Base-by-base conservation (phyloP, 2,113 vertebrate species). In the Coracopsis vasa region DNA sequence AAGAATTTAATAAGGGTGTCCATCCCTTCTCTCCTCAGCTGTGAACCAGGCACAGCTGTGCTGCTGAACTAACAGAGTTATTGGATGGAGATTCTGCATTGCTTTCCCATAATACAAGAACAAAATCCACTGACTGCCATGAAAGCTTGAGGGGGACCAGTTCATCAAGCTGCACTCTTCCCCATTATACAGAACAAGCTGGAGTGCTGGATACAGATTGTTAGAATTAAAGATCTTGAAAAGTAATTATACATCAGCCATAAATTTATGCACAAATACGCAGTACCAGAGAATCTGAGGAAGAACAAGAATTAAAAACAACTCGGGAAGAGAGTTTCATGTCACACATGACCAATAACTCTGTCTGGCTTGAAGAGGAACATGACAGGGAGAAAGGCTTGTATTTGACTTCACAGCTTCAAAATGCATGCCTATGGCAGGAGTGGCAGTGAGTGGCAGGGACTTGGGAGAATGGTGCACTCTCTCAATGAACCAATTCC, bases 401-500 rank as follows among this genome's bases (percentile, higher is more conserved):
- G 31, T 60, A 58, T 94, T 94, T 23, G 48, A 92, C 45, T 67
- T 75, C 58, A 94, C 45, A 86, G 35, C 39, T 94, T 92, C 81
- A 93, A 92, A 96, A 94, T 16, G 48, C 4, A 5, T 8, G 12
- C 51, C 70, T 13, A 39, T 24, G 29, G 92, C 72, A 58, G 56
- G 6, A 58, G 21, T 58, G 33, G 54, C 31, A 74, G 51, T 37
- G 61, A 81, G 39, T 2, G 41, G 58, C 72, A 78, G 44, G 88
- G 81, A 84, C n/a, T 44, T 91, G 84, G 86, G 75, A 78, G 61
- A 85, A 94, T 5, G 45, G 77, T 77, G 77, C 80, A 96, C 96
- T 73, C 37, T 95, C 94, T 84, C 94, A 90, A 64, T 69, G 90
- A 96, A 92, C 86, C 94, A 67, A 85, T 92, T 95, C 87, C 86